Base-by-base conservation (phyloP, 2,113 vertebrate genomes). In the Xiphias gladius region DNA sequence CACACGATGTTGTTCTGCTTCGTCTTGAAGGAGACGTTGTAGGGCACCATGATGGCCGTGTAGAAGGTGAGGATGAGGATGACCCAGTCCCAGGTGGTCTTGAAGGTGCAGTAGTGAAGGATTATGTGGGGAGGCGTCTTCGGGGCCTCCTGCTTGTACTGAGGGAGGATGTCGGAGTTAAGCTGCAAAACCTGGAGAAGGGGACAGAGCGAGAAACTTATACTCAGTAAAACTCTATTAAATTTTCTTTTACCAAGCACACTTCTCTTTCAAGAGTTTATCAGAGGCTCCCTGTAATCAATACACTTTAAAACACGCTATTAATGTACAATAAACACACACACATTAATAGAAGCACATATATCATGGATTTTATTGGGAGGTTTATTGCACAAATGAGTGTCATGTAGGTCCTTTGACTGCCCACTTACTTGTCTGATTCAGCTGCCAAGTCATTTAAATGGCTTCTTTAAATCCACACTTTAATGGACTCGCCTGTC, bases 11-110 rank as follows among this genome's bases (percentile, higher is more conserved):
- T 99, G 93, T 99, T 98, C 94, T 99, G 98, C 89, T 98, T 99
- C 4, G 97, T 98, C 94, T 99, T 99, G 95, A 99, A 99, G 89
- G 98, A 98, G 70, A 99, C 97, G 0, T 99, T 99, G 58, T 99
- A 99, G 79, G 98, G 97, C 83, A 99, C 98, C 98, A 99, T 99
- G 92, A 99, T 99, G 93, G 98, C 97, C 20, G 98, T 99, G 93
- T 99, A 99, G 95, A 99, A 99, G 89, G 98, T 99, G 86, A 99
- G 96, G 90, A 99, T 97, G 91, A 99, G 95, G 95, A 99, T 99
- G 79, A 99, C 97, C 97, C 98, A 99, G 94, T 99, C 98, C 98
- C 98, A 99, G 3, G 98, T 99, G 88, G 98, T 99, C 93, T 99
- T 99, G 91, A 99, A 99, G 94, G 97, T 97, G 95, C 98, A 99